These are phyloP conservation scores for Drosophila varians DNA, from an alignment of 1,140 invertebrate species.

Conservation along the genomic window DNA sequence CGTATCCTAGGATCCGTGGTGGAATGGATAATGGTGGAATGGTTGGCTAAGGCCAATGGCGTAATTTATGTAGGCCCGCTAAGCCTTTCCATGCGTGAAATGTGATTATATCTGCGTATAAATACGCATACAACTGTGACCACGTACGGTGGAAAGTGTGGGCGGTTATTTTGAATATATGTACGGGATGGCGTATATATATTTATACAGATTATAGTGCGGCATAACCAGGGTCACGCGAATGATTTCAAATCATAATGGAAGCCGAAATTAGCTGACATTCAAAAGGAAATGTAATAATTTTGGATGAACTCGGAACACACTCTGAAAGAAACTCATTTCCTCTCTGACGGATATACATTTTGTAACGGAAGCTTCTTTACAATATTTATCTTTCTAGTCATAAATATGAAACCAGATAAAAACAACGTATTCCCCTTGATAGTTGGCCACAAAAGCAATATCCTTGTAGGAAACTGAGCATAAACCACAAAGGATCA, in stretches of 20 bases:
- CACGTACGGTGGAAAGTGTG: constrained; percentile 15
- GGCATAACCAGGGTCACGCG: not conserved
- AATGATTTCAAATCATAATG: not conserved
- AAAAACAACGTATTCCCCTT: not conserved
- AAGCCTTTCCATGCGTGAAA: constrained; percentile 72
- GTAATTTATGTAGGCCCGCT: constrained; percentile 70
- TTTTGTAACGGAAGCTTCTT: not conserved
- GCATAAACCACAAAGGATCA: not conserved
- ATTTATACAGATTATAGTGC: not conserved
- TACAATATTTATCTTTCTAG: not conserved
- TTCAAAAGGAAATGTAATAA: not conserved
- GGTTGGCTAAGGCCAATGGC: constrained; percentile 48
- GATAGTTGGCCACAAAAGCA: not conserved
- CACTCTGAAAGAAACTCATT: too few species aligned
- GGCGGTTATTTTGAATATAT: constrained; percentile 1
- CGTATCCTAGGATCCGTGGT: constrained; percentile 19
- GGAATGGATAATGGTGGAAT: not conserved
- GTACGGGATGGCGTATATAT: not conserved
- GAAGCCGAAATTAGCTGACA: not conserved
- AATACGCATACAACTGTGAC: constrained; percentile 34
- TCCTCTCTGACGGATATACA: too few species aligned
- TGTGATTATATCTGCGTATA: constrained; percentile 70
- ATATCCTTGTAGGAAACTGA: not conserved
- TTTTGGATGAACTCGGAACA: too few species aligned
- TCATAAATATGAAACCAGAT: not conserved